phyloP scores from a whole-genome alignment of 2,888 invertebrate genomes.

The Myathropa florea region DNA sequence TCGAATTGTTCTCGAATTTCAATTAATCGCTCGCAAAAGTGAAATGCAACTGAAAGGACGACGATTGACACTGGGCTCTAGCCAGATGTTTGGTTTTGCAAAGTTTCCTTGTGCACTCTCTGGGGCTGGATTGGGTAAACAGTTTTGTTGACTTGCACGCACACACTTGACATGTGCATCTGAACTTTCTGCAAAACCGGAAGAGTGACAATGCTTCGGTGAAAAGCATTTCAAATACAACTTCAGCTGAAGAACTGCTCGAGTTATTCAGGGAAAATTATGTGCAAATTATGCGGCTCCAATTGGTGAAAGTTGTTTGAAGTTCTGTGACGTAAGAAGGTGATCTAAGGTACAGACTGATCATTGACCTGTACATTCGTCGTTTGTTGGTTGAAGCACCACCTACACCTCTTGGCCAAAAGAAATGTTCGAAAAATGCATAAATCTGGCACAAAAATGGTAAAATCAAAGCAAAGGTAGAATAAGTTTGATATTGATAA shows the following conservation, averaged over 20 bases:
- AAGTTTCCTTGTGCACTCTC: background rate
- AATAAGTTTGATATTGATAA: too few species aligned
- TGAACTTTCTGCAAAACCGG: background rate
- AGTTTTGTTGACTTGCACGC: background rate
- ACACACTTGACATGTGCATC: background rate
- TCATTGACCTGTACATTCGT: too few species aligned
- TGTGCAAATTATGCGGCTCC: background rate
- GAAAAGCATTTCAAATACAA: background rate
- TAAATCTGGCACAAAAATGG: too few species aligned
- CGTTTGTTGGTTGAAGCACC: too few species aligned
- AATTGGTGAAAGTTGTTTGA: too few species aligned
- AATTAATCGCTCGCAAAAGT: background rate
- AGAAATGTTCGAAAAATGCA: too few species aligned
- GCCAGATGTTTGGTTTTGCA: background rate
- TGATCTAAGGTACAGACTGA: too few species aligned
- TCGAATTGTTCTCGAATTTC: background rate
- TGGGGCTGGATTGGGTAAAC: background rate
- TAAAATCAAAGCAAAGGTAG: too few species aligned
- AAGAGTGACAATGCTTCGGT: background rate
- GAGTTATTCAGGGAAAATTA: background rate
- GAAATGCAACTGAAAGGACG: background rate
- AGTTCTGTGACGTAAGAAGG: too few species aligned
- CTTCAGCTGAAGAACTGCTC: background rate
- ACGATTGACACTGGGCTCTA: background rate
- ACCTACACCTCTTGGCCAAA: too few species aligned